Evolutionary conservation across 2,113 vertebrate species (phyloP).

Genomic region (Crotophaga sulcirostris): DNA sequence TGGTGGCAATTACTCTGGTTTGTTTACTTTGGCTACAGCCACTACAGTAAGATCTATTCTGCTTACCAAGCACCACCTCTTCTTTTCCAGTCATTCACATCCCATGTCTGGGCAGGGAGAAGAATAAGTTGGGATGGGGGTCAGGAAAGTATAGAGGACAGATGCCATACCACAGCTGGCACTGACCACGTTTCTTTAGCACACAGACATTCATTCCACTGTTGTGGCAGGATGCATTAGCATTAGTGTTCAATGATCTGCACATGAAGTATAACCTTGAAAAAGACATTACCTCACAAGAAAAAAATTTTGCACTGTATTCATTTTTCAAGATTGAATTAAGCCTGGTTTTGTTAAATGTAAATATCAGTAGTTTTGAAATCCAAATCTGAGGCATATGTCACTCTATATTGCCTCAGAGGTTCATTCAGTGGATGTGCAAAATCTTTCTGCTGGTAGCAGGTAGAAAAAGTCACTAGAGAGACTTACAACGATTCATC

Average conservation of each 20-base stretch:
- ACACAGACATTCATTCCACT: not conserved
- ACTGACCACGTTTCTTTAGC: not conserved
- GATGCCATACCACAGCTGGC: not conserved
- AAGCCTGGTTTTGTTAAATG: constrained; percentile 52
- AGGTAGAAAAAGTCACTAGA: constrained; percentile 43
- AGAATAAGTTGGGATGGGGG: not conserved
- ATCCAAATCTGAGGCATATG: constrained; percentile 7
- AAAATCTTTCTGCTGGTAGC: constrained; percentile 41
- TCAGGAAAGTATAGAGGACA: not conserved
- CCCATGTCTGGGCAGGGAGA: not conserved
- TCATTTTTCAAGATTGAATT: constrained; percentile 58
- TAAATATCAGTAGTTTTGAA: constrained; percentile 55
- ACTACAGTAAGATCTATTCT: not conserved
- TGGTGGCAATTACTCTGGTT: constrained; percentile 2
- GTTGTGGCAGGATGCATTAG: not conserved
- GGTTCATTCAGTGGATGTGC: constrained; percentile 24
- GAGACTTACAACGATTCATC: constrained; percentile 36
- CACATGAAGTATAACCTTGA: not conserved
- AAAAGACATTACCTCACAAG: constrained; percentile 65
- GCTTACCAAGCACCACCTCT: not conserved
- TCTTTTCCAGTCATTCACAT: not conserved
- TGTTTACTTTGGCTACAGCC: constrained; percentile 39
- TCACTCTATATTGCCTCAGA: constrained; percentile 33
- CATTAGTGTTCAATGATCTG: not conserved
- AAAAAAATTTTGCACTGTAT: constrained; percentile 55